Evolutionary conservation across 2,888 invertebrate species (phyloP).

Genomic region (Noctua fimbriata): DNA sequence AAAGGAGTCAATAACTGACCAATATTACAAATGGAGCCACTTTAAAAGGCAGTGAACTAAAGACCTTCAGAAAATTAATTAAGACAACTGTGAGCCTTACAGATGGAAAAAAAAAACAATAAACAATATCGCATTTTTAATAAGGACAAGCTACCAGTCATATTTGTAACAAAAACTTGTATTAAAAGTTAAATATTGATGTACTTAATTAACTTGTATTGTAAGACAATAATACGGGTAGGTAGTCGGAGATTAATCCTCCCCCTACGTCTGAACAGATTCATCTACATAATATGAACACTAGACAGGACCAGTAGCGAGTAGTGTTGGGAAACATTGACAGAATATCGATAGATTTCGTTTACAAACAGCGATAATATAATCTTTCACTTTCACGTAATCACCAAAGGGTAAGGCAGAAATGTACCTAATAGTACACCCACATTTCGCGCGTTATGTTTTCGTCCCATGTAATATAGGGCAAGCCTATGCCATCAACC

Average conservation of each 20-base stretch:
- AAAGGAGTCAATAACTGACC: neutral
- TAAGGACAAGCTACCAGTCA: neutral
- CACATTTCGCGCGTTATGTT: no score
- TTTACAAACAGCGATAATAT: neutral
- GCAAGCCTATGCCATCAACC: no score
- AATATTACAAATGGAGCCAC: neutral
- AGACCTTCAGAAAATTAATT: neutral
- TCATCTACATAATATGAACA: conserved; percentile 62
- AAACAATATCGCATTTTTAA: neutral
- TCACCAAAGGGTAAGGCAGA: no score
- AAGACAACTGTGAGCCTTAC: neutral
- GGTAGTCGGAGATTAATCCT: conserved; percentile 47
- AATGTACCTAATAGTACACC: no score
- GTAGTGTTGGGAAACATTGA: conserved; percentile 25
- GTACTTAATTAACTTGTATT: conserved; percentile 42
- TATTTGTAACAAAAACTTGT: conserved; percentile 19
- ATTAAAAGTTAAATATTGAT: conserved; percentile 22
- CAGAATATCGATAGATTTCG: conserved; percentile 46
- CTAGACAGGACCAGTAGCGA: conserved; percentile 37
- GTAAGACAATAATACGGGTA: conserved; percentile 47
- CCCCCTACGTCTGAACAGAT: conserved; percentile 31
- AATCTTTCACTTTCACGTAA: neutral
- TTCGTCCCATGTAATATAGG: no score
- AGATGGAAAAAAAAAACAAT: neutral
- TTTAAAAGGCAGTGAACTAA: neutral